phyloP scores from a whole-genome alignment of 1,140 invertebrate genomes.

The Calephelis virginiensis region DNA sequence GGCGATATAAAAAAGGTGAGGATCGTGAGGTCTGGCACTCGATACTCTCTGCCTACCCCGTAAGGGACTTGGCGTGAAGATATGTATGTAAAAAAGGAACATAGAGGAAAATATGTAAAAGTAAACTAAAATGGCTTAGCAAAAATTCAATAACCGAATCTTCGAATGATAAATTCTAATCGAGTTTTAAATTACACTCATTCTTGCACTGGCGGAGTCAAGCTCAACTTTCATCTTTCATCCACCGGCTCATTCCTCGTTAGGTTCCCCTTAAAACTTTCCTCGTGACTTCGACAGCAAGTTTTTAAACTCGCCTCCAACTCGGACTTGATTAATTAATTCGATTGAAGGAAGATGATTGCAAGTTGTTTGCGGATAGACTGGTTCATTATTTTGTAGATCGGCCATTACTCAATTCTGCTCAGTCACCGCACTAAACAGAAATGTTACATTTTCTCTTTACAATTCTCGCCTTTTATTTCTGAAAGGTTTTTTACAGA shows the following conservation, averaged over 20 bases:
- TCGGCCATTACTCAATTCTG: constrained; percentile 55
- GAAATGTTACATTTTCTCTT: constrained; percentile 53
- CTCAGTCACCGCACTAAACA: constrained; percentile 60
- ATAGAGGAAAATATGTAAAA: too few species aligned
- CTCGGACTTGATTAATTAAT: constrained; percentile 75
- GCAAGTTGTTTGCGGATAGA: constrained; percentile 6
- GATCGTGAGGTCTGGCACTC: too few species aligned
- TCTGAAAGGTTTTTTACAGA: constrained; percentile 45
- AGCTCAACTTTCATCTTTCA: constrained; percentile 68
- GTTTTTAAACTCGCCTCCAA: constrained; percentile 70
- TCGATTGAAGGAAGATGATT: constrained; percentile 60
- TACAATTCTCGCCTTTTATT: constrained; percentile 33
- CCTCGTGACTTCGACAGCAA: constrained; percentile 54
- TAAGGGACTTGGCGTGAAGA: too few species aligned
- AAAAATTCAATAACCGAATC: constrained; percentile 61
- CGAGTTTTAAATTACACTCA: constrained; percentile 76
- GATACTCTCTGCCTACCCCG: too few species aligned
- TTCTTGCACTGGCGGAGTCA: constrained; percentile 58
- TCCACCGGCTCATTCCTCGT: constrained; percentile 67
- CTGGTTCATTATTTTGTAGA: constrained; percentile 54
- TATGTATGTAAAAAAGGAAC: too few species aligned
- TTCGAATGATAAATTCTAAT: constrained; percentile 66
- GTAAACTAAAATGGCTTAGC: background rate
- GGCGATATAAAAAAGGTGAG: too few species aligned
- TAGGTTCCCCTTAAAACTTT: constrained; percentile 76